These are phyloP conservation scores for Festucalex cinctus DNA, from an alignment of 2,113 vertebrate species.

Conservation along the genomic window DNA sequence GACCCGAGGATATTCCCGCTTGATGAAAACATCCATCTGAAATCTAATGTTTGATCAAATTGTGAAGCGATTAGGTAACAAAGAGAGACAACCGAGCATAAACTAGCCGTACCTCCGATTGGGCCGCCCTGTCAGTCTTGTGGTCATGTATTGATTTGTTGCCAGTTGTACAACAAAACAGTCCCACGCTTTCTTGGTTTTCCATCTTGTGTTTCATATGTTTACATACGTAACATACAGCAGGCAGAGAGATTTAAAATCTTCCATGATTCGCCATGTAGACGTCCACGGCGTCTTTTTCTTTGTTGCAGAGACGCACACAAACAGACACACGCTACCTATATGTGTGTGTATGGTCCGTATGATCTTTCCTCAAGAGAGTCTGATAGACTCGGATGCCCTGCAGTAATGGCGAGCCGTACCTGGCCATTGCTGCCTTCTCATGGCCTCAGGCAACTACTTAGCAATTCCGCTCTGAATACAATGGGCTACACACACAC, in stretches of 20 bases:
- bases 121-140: conserved; percentile 40
- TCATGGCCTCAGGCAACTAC: conserved; percentile 75
- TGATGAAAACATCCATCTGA: conserved; percentile 22
- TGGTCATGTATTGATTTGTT: conserved; percentile 60
- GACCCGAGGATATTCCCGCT: conserved; percentile 10
- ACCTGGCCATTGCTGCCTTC: conserved; percentile 70
- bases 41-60: conserved; percentile 16
- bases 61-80: not conserved
- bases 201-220: conserved; percentile 18
- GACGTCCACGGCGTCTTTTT: conserved; percentile 16
- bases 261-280: conserved; percentile 20
- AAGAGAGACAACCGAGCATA: not conserved
- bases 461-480: conserved; percentile 77
- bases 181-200: conserved; percentile 36
- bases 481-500: conserved; percentile 60
- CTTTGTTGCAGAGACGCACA: conserved; percentile 39
- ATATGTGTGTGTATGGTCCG: conserved; percentile 49
- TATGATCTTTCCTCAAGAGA: conserved; percentile 69
- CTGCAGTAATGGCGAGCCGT: conserved; percentile 69
- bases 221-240: conserved; percentile 8
- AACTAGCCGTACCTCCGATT: conserved; percentile 19
- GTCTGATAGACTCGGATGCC: conserved; percentile 70
- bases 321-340: conserved; percentile 37
- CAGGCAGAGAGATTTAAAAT: conserved; percentile 15
- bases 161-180: conserved; percentile 35